Conservation (phyloP, 2,797 vertebrate species). For the Harpagifer antarcticus region DNA sequence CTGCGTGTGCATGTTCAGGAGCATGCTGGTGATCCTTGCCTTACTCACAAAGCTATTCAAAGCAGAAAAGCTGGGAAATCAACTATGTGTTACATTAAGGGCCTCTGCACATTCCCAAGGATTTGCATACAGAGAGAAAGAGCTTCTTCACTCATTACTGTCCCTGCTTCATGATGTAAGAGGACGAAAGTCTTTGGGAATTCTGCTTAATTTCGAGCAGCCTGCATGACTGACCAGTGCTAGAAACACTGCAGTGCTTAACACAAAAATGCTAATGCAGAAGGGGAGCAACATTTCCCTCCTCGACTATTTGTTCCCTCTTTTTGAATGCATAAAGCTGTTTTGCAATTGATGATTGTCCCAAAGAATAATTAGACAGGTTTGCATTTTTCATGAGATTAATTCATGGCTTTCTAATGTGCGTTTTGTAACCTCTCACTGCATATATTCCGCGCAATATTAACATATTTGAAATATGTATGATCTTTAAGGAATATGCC, state of each 20-base stretch:
- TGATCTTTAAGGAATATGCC: slow-evolving; percentile 70
- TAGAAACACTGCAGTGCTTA: slow-evolving; percentile 36
- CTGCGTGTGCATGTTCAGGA: slow-evolving; percentile 18
- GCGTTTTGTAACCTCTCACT: slow-evolving; percentile 70
- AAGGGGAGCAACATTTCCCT: slow-evolving; percentile 15
- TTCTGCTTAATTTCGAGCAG: slow-evolving; percentile 56
- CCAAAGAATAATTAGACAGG: slow-evolving; percentile 73
- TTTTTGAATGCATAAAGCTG: slow-evolving; percentile 64
- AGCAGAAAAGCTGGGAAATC: slow-evolving; percentile 78
- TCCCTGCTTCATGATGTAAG: slow-evolving; percentile 62
- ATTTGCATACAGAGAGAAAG: slow-evolving; percentile 72
- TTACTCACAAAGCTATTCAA: slow-evolving; percentile 51
- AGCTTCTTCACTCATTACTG: slow-evolving; percentile 55
- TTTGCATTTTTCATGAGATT: slow-evolving; percentile 80
- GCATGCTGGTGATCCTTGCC: slow-evolving; percentile 33
- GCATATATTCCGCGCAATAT: slow-evolving; percentile 65
- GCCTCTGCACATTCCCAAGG: slow-evolving; percentile 51
- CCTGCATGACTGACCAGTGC: slow-evolving; percentile 49
- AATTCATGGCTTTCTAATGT: slow-evolving; percentile 73
- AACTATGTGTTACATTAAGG: slow-evolving; percentile 61
- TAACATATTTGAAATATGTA: slow-evolving; percentile 80
- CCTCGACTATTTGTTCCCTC: slow-evolving; percentile 45
- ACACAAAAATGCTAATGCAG: slow-evolving; percentile 56
- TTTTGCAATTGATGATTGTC: slow-evolving; percentile 75
- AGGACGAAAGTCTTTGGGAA: slow-evolving; percentile 56